phyloP scores from a whole-genome alignment of 2,797 vertebrate species.

The Poecilia velifera region DNA sequence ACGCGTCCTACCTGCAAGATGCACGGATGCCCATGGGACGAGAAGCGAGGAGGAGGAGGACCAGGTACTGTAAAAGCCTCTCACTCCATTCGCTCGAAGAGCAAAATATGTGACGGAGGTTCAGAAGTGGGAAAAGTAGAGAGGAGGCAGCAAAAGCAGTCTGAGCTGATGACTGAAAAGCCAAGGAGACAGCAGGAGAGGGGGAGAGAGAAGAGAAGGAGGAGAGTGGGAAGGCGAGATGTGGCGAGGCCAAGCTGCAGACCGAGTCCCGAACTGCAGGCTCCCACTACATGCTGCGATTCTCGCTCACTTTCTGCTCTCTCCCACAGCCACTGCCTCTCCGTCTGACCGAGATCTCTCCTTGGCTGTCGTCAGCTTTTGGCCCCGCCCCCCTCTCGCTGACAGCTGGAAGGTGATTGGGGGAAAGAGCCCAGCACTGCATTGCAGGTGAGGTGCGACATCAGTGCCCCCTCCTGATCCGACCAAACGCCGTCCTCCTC shows the following conservation, averaged over 20 bases:
- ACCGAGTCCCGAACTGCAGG: conserved; percentile 60
- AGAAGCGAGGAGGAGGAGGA: conserved; percentile 44
- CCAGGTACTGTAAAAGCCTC: conserved; percentile 53
- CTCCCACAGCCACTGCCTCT: conserved; percentile 25
- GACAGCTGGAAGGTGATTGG: conserved; percentile 77
- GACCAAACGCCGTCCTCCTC: conserved; percentile 57
- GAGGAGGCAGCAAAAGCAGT: conserved; percentile 15
- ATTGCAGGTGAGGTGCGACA: conserved; percentile 89
- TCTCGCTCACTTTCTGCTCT: conserved; percentile 46
- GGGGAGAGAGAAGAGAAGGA: conserved; percentile 10
- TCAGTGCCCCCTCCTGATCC: conserved; percentile 39
- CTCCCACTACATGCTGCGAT: conserved; percentile 48
- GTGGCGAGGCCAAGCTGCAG: conserved; percentile 54
- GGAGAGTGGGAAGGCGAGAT: conserved; percentile 12
- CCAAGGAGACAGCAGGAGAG: not conserved
- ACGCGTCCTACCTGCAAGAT: conserved; percentile 76
- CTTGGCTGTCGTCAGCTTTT: conserved; percentile 75
- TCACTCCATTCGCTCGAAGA: conserved; percentile 63
- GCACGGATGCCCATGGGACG: conserved; percentile 82
- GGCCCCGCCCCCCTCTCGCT: conserved; percentile 66
- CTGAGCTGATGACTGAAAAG: conserved; percentile 26
- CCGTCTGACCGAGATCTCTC: conserved; percentile 75
- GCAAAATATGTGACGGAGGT: conserved; percentile 1
- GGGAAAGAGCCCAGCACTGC: conserved; percentile 85
- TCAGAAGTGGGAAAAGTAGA: conserved; percentile 29